These are phyloP conservation scores for Brachionichthys hirsutus DNA, from an alignment of 2,113 vertebrate genomes.

Conservation along the genomic window DNA sequence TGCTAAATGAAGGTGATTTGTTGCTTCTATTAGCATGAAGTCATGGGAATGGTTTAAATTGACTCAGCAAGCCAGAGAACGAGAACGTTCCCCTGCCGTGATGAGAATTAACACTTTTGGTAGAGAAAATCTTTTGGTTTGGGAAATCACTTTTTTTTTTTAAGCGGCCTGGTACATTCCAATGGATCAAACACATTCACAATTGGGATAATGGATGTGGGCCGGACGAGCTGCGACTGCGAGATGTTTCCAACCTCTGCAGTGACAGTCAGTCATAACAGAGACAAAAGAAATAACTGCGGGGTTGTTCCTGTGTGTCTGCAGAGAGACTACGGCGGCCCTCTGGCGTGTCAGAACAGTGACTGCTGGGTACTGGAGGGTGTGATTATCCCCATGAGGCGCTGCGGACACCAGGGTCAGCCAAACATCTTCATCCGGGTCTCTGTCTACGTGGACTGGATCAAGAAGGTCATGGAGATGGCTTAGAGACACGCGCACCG, in stretches of 20 bases:
- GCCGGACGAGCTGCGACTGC: constrained; percentile 59
- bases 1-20: constrained; percentile 22
- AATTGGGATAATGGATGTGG: constrained; percentile 57
- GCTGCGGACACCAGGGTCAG: constrained; percentile 86
- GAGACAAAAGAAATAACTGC: constrained; percentile 68
- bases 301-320: constrained; percentile 58
- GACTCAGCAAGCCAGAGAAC: neutral
- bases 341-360: constrained; percentile 87
- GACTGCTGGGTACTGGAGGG: constrained; percentile 98
- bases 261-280: constrained; percentile 73
- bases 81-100: neutral
- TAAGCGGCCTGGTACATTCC: constrained; percentile 48
- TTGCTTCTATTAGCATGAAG: neutral
- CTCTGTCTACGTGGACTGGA: constrained; percentile 93
- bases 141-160: constrained; percentile 35
- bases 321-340: constrained; percentile 94
- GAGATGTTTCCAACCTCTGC: constrained; percentile 64
- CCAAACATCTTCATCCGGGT: constrained; percentile 91
- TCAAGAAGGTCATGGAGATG: constrained; percentile 93
- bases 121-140: constrained; percentile 27
- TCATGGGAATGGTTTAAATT: neutral
- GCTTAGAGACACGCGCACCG: constrained; percentile 59
- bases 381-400: constrained; percentile 90
- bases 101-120: constrained; percentile 8
- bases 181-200: constrained; percentile 56